A percentile compares a stretch with the other conserved stretches of the same genome.
Conservation (phyloP, 2,888 invertebrate species). For the Subacronicta megacephala region DNA sequence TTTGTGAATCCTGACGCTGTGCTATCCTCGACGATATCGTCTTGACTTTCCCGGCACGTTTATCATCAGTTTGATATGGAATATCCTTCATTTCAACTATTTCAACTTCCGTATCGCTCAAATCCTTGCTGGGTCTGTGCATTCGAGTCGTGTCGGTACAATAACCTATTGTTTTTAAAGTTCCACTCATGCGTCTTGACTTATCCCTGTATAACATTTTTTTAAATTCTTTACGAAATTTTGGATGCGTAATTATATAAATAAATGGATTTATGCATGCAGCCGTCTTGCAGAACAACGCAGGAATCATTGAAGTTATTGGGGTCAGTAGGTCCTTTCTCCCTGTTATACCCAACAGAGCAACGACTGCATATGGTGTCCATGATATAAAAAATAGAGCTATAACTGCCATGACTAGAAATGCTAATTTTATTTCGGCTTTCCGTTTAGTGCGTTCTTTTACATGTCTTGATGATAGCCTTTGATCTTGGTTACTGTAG, state of each 20-base stretch:
- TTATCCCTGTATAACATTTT: constrained; percentile 81
- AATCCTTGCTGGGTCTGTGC: constrained; percentile 78
- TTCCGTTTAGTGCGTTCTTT: constrained; percentile 91
- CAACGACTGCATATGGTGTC: constrained; percentile 95
- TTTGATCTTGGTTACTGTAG: constrained; percentile 82
- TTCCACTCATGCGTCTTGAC: constrained; percentile 78
- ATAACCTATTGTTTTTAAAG: constrained; percentile 77
- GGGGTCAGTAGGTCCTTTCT: constrained; percentile 91
- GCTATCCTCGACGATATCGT: constrained; percentile 77
- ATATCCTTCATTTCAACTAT: constrained; percentile 88
- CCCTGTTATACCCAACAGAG: constrained; percentile 93
- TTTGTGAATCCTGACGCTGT: constrained; percentile 74
- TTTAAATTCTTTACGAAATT: constrained; percentile 91
- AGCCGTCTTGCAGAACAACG: constrained; percentile 94
- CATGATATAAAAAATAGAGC: constrained; percentile 94
- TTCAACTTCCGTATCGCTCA: constrained; percentile 87
- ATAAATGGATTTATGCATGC: constrained; percentile 95
- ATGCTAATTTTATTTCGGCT: constrained; percentile 92
- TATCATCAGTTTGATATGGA: constrained; percentile 71
- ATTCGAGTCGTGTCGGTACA: constrained; percentile 71
- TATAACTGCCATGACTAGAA: constrained; percentile 92
- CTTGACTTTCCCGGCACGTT: constrained; percentile 59
- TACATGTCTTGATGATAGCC: constrained; percentile 87
- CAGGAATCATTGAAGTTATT: constrained; percentile 93
- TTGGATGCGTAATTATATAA: constrained; percentile 94